Evolutionary conservation across 92 coral and sea anemone species (phyloP).

Genomic region (Plumapathes pennacea): DNA sequence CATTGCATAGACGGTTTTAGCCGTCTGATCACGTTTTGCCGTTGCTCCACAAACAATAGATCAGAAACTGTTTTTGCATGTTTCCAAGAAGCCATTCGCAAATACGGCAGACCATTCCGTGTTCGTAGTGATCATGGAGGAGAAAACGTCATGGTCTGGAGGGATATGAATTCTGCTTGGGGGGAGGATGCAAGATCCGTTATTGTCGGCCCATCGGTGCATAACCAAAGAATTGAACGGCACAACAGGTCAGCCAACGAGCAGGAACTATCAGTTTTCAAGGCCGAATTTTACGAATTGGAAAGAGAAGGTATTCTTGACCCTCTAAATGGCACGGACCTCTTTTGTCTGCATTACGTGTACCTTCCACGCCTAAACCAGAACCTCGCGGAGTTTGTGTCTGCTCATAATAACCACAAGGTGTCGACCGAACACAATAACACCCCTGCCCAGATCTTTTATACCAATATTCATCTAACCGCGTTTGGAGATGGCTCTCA

Average conservation of each 20-base stretch:
- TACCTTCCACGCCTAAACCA: slow-evolving; percentile 41
- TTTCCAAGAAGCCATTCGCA: slow-evolving; percentile 6
- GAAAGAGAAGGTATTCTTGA: slow-evolving; percentile 46
- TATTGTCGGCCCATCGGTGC: slow-evolving; percentile 44
- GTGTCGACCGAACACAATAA: slow-evolving; percentile 36
- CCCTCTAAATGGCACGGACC: slow-evolving; percentile 38
- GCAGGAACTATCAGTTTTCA: slow-evolving; percentile 39
- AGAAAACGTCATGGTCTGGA: slow-evolving; percentile 49
- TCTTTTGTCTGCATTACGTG: slow-evolving; percentile 36
- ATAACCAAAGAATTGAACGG: slow-evolving; percentile 47
- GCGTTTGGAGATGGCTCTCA: slow-evolving; percentile 13
- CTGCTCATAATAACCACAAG: slow-evolving; percentile 48
- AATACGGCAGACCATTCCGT: slow-evolving; percentile 22
- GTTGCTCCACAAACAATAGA: slow-evolving; percentile 19
- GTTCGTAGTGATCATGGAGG: slow-evolving; percentile 64
- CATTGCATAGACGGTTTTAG: slow-evolving; percentile 29
- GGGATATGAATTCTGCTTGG: slow-evolving; percentile 27
- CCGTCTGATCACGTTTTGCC: slow-evolving; percentile 15
- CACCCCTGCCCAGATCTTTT: slow-evolving; percentile 42
- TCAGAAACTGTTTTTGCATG: slow-evolving; percentile 13
- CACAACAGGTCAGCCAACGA: slow-evolving; percentile 30
- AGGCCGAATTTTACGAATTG: slow-evolving; percentile 32
- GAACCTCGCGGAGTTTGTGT: slow-evolving; percentile 30
- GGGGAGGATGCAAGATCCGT: slow-evolving; percentile 40
- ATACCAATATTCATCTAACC: slow-evolving; percentile 11